Percentiles rank a stretch among this genome's conserved stretches.
Conservation (phyloP, 2,113 vertebrate species). For the Nothoprocta pentlandii region DNA sequence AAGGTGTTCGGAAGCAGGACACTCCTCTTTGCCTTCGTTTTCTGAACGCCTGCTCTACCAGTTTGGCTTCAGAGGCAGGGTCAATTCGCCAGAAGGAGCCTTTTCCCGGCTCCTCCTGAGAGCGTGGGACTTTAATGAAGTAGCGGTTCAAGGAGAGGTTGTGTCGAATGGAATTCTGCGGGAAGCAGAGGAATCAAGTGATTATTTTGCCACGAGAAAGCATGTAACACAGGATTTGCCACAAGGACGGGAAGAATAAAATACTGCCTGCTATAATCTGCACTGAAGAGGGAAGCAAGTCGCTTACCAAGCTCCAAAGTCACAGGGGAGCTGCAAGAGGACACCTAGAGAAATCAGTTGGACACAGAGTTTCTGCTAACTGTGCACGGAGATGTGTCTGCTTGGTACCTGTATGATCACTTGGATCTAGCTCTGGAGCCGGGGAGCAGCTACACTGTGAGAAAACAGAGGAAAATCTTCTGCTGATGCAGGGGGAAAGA, state of each 20-base stretch:
- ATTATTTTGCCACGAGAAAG: background rate
- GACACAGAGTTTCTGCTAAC: background rate
- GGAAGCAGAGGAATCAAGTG: conserved; percentile 22
- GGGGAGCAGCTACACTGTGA: background rate
- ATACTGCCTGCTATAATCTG: background rate
- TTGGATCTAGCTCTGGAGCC: background rate
- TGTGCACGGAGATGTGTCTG: background rate
- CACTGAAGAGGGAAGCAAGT: background rate
- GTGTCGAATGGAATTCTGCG: conserved; percentile 99
- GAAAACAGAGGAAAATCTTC: conserved; percentile 45
- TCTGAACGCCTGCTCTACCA: conserved; percentile 97
- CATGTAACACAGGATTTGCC: background rate
- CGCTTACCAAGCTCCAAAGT: background rate
- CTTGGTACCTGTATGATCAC: background rate
- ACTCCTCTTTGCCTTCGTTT: conserved; percentile 96
- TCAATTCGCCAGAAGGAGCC: conserved; percentile 98
- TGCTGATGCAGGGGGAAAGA: conserved; percentile 32
- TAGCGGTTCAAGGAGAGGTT: conserved; percentile 99
- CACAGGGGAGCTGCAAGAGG: background rate
- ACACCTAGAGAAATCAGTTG: background rate
- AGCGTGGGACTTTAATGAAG: conserved; percentile 98
- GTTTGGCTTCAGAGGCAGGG: conserved; percentile 93
- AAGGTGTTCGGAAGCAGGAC: conserved; percentile 97
- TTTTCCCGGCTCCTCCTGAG: conserved; percentile 97
- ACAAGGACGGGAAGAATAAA: background rate